Evolutionary conservation across 2,797 vertebrate genomes (phyloP), one percentile per base, ranked within the genome.

Genomic region (Sebastes alutus): DNA sequence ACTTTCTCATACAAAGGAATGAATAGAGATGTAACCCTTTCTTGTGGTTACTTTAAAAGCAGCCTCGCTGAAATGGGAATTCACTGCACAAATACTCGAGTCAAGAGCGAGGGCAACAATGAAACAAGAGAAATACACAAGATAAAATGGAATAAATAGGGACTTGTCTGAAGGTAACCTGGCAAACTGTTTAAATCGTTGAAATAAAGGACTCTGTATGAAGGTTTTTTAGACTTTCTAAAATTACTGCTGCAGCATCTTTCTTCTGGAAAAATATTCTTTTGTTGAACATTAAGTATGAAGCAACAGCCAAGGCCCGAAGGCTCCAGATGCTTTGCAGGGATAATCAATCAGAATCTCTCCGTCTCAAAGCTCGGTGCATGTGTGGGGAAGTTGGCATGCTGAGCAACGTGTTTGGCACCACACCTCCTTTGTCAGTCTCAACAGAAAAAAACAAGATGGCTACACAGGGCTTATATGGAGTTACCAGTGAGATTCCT

Each of bases 1-100:
- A 87, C 74, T 88, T 88, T 89, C 80, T 65, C 81, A 87, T 82
- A 94, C 83, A 92, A 87, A 81, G 75, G 77, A 89, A 71, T 80
- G 54, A 87, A 63, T 5, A 82, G 35, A 77, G 38, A 81, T 81
- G 75, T 25, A 88, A 82, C 72, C 27, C 27, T 72, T 77, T 67
- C 32, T 65, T 33, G n/a, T 25, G 29, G 27, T 58, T 65, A 52
- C 66, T 72, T 7, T 3, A 30, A 49, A 60, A 72, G 13, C 22
- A 49, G 52, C 56, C 72, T 78, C 1, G 6, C 59, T 59, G 29
- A 61, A 80, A 80, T 58, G 6, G 65, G 25, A 59, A 72, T 64
- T 82, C 9, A 4, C 16, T 56, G 64, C 49, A 73, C 62, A 84
- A 69, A 78, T 30, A 67, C 30, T 27, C 2, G 1, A 62, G 23